Evolutionary conservation across 2,113 vertebrate genomes (phyloP).

Genomic region (Nibea albiflora): DNA sequence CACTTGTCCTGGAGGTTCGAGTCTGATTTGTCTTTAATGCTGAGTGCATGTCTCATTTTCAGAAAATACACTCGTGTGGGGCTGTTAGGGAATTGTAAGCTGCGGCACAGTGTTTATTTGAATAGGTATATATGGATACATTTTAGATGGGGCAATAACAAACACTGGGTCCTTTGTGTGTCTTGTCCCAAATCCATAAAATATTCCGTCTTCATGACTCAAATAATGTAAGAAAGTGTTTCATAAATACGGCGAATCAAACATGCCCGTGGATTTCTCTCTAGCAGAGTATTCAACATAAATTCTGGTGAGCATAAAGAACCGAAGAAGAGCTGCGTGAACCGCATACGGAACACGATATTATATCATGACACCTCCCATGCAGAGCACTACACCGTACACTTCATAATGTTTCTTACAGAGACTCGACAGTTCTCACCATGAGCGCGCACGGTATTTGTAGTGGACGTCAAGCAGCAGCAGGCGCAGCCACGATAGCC

Average conservation of each 20-base stretch:
- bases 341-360: no score
- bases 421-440: no score
- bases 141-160: constrained; percentile 6
- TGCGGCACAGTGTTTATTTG: background rate
- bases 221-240: constrained; percentile 2
- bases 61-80: background rate
- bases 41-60: constrained; percentile 48
- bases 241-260: background rate
- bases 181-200: background rate
- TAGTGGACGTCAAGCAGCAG: no score
- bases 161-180: background rate
- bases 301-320: background rate
- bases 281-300: background rate
- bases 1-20: constrained; percentile 39
- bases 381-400: no score
- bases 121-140: background rate
- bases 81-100: background rate
- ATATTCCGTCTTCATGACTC: background rate
- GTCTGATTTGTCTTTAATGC: constrained; percentile 49
- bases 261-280: background rate
- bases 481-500: no score
- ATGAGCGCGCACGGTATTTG: no score
- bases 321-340: no score
- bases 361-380: no score
- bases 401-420: no score